Conservation (phyloP, 2,113 vertebrate genomes). For the Mus pahari region DNA sequence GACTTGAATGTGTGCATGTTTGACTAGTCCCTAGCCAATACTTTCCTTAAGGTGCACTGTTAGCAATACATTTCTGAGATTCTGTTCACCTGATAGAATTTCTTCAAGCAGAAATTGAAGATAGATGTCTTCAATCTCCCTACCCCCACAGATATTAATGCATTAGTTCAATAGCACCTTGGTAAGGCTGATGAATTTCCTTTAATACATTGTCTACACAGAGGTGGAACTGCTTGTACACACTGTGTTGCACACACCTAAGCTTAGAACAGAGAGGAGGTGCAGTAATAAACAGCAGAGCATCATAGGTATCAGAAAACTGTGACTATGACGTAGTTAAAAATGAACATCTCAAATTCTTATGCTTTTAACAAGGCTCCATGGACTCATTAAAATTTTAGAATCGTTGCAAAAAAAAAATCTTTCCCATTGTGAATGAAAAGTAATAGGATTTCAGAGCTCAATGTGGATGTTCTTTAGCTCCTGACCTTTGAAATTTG, state of each 20-base stretch:
- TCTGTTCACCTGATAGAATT: not conserved
- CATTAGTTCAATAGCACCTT: not conserved
- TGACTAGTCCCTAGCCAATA: not conserved
- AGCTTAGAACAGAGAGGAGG: not conserved
- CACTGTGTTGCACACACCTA: not conserved
- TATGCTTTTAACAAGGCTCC: conserved; percentile 65
- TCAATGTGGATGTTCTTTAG: conserved; percentile 47
- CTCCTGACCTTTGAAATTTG: conserved; percentile 50
- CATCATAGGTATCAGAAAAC: not conserved
- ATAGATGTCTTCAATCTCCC: conserved; percentile 1
- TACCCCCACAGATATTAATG: conserved; percentile 4
- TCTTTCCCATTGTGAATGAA: conserved; percentile 36
- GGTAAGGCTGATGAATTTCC: conserved; percentile 16
- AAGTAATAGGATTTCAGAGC: conserved; percentile 59
- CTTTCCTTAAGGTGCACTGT: not conserved
- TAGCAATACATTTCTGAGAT: conserved; percentile 7
- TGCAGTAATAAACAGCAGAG: not conserved
- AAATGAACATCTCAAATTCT: conserved; percentile 56
- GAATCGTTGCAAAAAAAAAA: conserved; percentile 28
- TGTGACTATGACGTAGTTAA: conserved; percentile 44
- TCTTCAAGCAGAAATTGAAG: conserved; percentile 26
- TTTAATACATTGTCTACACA: conserved; percentile 28
- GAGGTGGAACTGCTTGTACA: fast-evolving
- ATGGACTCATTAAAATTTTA: conserved; percentile 44
- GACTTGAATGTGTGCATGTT: conserved; percentile 12